Conservation (phyloP, 92 coral and sea anemone species). For the Phenganax marumi region DNA sequence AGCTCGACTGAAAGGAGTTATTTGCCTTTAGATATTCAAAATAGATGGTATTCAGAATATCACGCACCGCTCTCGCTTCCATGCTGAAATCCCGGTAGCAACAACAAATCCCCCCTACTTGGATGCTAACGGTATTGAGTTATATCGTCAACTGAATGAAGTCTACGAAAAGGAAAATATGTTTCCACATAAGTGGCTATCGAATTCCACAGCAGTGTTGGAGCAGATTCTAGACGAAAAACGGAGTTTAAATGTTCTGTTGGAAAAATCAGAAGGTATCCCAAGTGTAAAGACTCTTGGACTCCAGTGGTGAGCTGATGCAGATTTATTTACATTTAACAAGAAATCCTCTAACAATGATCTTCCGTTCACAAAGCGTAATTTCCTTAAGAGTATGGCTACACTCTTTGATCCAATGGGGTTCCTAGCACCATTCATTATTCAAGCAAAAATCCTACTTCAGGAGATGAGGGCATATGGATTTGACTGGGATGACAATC, state of each 20-base stretch:
- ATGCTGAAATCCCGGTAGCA: too few species aligned
- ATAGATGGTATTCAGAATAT: too few species aligned
- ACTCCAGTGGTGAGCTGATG: neutral
- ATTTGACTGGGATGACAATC: constrained; percentile 60
- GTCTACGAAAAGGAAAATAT: constrained; percentile 55
- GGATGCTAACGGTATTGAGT: constrained; percentile 44
- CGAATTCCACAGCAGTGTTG: constrained; percentile 42
- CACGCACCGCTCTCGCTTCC: too few species aligned
- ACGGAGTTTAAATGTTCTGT: neutral
- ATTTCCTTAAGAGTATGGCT: constrained; percentile 42
- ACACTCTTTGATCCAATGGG: constrained; percentile 62
- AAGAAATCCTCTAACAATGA: neutral
- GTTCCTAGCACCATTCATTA: constrained; percentile 29
- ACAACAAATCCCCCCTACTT: too few species aligned
- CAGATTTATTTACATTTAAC: constrained; percentile 3
- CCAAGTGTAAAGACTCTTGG: constrained; percentile 10
- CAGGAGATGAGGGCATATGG: constrained; percentile 4
- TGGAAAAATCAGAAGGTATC: neutral
- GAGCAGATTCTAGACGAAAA: neutral
- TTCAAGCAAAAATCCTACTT: neutral
- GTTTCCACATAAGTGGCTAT: constrained; percentile 59
- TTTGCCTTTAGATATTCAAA: too few species aligned
- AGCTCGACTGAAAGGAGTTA: too few species aligned
- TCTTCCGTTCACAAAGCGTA: constrained; percentile 21
- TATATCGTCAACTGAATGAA: constrained; percentile 48